Evolutionary conservation across 2,113 vertebrate species (phyloP), one percentile per base, ranked within the genome.

Genomic region (Channa maculata): DNA sequence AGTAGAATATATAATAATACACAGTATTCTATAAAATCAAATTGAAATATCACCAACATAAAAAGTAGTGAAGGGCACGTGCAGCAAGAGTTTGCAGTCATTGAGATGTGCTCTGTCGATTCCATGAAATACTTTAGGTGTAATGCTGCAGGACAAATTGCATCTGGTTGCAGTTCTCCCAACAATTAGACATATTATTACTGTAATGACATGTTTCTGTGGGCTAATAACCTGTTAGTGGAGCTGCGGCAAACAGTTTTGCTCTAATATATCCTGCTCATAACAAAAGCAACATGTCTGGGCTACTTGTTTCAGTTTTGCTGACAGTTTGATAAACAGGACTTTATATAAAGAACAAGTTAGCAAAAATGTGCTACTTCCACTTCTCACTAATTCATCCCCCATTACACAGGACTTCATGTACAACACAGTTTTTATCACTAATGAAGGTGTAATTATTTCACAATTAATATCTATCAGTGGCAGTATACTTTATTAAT

Each of bases 181-280:
- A 57, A 65, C 60, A 77, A 88, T 77, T 72, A 66, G 65, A 75
- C 58, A 46, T 75, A 38, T 75, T 36, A 66, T 75, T 71, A 74
- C 43, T 65, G 34, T 84, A 60, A 90, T 88, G 60, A 70, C 71
- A 86, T 5, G 75, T 75, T 71, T 83, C 61, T 70, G 54, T 14
- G 37, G 10, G 33, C 38, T 83, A 87, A 86, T 75, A 60, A 77
- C 15, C 52, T n/a, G 73, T 77, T 84, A 65, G 38, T 39, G 41
- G 68, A 65, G 45, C 72, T 70, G 68, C 37, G n/a, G 79, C 41
- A 46, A 37, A 65, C 62, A 72, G 46, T 60, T 65, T 53, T 64
- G 46, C 53, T 51, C 4, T 62, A 33, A 63, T 49, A 37, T 13
- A 62, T 43, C 36, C 51, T 50, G 41, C 24, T 55, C 41, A 51